Evolutionary conservation across 2,113 vertebrate genomes (phyloP).

Genomic region (Myotis brandtii): DNA sequence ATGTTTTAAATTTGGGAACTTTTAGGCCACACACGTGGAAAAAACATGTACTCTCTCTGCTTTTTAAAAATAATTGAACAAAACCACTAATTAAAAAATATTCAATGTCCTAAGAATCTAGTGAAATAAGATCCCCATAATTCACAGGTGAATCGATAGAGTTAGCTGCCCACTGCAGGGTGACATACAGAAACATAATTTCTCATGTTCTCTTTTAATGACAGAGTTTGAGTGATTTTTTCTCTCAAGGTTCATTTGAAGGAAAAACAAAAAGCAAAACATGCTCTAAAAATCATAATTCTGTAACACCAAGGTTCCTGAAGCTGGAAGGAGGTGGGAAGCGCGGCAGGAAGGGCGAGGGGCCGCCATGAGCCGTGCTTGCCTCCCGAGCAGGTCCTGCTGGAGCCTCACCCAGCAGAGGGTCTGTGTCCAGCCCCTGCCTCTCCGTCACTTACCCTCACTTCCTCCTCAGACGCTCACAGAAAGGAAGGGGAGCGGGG

Average conservation of each 20-base stretch:
- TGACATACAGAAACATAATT: neutral
- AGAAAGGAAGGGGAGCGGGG: neutral
- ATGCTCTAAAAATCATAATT: too few species aligned
- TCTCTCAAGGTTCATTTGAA: neutral
- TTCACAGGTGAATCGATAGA: neutral
- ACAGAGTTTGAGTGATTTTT: neutral
- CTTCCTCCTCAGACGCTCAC: neutral
- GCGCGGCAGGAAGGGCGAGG: neutral
- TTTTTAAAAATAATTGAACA: neutral
- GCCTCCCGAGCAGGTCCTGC: neutral
- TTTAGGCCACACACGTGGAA: constrained; percentile 62
- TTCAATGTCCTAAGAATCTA: neutral
- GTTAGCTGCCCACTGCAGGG: neutral
- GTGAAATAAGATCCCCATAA: neutral
- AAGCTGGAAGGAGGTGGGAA: neutral
- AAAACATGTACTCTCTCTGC: constrained; percentile 8
- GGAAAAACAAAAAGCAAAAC: neutral
- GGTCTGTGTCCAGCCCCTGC: fast-evolving
- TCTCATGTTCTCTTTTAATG: neutral
- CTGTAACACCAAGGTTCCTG: fast-evolving
- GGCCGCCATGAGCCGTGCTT: fast-evolving
- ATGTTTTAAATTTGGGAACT: constrained; percentile 41
- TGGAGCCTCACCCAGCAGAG: neutral
- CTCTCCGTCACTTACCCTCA: neutral
- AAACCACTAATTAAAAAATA: neutral